Conservation (phyloP, 2,113 vertebrate species). For the Asarcornis scutulata region DNA sequence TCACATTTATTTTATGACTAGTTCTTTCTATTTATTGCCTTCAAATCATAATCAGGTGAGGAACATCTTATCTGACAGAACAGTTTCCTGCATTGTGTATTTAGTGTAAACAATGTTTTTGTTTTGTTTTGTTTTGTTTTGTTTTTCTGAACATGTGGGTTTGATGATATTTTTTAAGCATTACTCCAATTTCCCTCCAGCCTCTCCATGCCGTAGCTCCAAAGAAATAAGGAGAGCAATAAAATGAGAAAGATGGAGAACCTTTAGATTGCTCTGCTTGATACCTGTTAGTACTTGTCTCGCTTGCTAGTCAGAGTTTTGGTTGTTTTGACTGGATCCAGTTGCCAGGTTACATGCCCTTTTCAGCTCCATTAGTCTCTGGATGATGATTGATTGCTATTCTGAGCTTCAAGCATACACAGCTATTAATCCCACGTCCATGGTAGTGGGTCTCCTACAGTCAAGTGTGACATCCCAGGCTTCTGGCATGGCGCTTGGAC, state of each 20-base stretch:
- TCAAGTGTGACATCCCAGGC: neutral
- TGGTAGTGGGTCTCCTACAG: neutral
- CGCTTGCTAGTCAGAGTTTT: neutral
- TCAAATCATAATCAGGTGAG: neutral
- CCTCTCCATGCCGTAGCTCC: neutral
- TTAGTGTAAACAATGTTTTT: neutral
- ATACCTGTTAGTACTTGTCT: neutral
- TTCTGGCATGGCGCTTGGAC: neutral
- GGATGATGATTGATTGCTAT: conserved; percentile 1
- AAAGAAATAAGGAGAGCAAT: neutral
- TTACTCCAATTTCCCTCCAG: neutral
- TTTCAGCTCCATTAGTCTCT: conserved; percentile 29
- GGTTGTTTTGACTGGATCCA: conserved; percentile 10
- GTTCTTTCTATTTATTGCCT: neutral
- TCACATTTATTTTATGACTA: neutral
- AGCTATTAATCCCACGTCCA: neutral
- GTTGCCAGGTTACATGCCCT: neutral
- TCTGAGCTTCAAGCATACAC: conserved; percentile 17
- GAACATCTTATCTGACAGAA: neutral
- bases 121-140: neutral
- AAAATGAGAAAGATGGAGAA: neutral
- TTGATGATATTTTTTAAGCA: neutral
- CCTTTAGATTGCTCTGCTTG: neutral
- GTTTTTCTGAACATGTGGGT: neutral
- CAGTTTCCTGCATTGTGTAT: neutral